Evolutionary conservation across 1,140 invertebrate species (phyloP).

Genomic region (Pogonomyrmex barbatus): DNA sequence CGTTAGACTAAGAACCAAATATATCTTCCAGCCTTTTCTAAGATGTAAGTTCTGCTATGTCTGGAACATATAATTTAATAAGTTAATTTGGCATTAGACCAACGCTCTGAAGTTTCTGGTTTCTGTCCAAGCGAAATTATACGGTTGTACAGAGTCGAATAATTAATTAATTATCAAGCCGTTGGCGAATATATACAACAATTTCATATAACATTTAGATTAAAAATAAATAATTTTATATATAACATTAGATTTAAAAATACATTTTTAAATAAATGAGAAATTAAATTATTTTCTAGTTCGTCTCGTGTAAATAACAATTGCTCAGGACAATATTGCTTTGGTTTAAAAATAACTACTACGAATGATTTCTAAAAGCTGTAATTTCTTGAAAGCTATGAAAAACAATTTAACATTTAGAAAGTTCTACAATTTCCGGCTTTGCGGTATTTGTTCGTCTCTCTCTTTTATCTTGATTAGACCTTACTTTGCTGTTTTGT

Average conservation of each 20-base stretch:
- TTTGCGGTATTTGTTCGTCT: background rate
- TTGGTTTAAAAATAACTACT: background rate
- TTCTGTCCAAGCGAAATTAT: slow-evolving; percentile 74
- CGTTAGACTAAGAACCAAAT: background rate
- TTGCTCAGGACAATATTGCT: background rate
- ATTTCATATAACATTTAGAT: background rate
- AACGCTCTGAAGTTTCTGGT: slow-evolving; percentile 76
- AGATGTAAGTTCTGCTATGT: slow-evolving; percentile 65
- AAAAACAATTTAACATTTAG: slow-evolving; percentile 15
- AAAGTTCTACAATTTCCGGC: slow-evolving; percentile 1
- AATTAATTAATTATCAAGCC: slow-evolving; percentile 76
- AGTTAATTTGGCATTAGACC: slow-evolving; percentile 79
- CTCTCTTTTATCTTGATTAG: background rate
- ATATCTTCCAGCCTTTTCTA: slow-evolving; percentile 52
- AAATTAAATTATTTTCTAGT: slow-evolving; percentile 26
- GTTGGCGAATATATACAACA: slow-evolving; percentile 20
- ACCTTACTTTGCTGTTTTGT: background rate
- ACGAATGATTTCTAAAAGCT: background rate
- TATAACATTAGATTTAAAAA: slow-evolving; percentile 46
- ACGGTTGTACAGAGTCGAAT: slow-evolving; percentile 65
- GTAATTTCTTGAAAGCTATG: background rate
- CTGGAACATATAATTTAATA: slow-evolving; percentile 78
- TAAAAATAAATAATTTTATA: slow-evolving; percentile 7
- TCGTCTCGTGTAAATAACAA: background rate
- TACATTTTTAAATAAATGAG: background rate